Evolutionary conservation across 2,797 vertebrate genomes (phyloP).

Genomic region (Todus mexicanus): DNA sequence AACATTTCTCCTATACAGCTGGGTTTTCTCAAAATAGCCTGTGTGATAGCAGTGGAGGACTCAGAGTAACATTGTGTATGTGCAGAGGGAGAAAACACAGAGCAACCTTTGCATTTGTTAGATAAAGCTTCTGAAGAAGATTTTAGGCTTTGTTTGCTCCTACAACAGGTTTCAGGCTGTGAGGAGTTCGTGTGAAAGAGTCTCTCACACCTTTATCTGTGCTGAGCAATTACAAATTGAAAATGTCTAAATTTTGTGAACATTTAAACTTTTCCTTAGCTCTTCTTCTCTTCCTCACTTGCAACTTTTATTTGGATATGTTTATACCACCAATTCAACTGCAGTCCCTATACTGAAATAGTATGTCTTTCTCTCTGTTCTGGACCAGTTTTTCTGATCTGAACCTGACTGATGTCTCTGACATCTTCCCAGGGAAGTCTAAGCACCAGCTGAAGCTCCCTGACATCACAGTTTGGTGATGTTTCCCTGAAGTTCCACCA

Average conservation of each 20-base stretch:
- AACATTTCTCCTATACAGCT: not conserved
- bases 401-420: not conserved
- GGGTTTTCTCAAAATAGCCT: slow-evolving; percentile 14
- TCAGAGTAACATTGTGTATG: not conserved
- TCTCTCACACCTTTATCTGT: not conserved
- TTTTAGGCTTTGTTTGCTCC: not conserved
- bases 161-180: not conserved
- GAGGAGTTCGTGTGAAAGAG: not conserved
- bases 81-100: not conserved
- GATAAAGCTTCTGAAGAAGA: not conserved
- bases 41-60: not conserved
- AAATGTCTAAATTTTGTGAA: not conserved
- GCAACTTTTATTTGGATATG: not conserved
- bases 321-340: not conserved
- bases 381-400: not conserved
- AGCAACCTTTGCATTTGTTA: not conserved
- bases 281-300: not conserved
- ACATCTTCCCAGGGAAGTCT: not conserved
- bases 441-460: not conserved
- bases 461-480: not conserved
- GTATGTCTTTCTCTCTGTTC: not conserved
- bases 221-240: not conserved
- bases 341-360: not conserved
- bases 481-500: not conserved
- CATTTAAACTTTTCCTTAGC: not conserved